Percentiles rank a stretch among this genome's conserved stretches.
These are phyloP conservation scores for Gerris lacustris DNA, from an alignment of 2,888 invertebrate species.

Conservation along the genomic window DNA sequence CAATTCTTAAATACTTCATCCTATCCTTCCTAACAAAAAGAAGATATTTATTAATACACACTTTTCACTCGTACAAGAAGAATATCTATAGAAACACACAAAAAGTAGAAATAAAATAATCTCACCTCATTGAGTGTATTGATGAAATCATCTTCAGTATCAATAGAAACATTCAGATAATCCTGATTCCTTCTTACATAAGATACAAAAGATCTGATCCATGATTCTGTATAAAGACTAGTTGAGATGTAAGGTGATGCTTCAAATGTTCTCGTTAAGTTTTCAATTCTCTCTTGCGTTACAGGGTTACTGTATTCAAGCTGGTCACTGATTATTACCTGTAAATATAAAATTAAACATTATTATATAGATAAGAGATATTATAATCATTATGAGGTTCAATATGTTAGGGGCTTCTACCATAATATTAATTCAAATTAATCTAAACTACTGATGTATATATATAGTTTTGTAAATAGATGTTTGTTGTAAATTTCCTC, in stretches of 20 bases:
- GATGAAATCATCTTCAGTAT: conserved; percentile 59
- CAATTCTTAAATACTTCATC: too few relatives aligned
- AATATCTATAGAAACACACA: too few relatives aligned
- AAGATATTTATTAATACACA: too few relatives aligned
- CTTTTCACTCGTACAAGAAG: too few relatives aligned
- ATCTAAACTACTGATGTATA: too few relatives aligned
- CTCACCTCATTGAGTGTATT: conserved; percentile 59
- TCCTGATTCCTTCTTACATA: conserved; percentile 64
- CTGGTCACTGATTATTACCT: conserved; percentile 70
- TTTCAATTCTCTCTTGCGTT: conserved; percentile 65
- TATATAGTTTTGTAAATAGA: too few relatives aligned
- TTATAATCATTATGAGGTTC: too few relatives aligned
- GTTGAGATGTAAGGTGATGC: conserved; percentile 61
- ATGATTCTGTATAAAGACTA: conserved; percentile 73
- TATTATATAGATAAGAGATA: too few relatives aligned
- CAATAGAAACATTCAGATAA: conserved; percentile 61
- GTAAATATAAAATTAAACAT: conserved; percentile 32
- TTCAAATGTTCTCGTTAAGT: conserved; percentile 62
- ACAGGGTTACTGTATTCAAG: conserved; percentile 69
- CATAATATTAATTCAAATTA: neutral
- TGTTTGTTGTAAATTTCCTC: too few relatives aligned
- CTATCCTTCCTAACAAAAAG: too few relatives aligned
- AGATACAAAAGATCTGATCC: conserved; percentile 69
- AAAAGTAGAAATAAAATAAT: neutral
- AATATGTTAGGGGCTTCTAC: neutral